Evolutionary conservation across 2,888 invertebrate species (phyloP).

Genomic region (Temnothorax rugatulus): DNA sequence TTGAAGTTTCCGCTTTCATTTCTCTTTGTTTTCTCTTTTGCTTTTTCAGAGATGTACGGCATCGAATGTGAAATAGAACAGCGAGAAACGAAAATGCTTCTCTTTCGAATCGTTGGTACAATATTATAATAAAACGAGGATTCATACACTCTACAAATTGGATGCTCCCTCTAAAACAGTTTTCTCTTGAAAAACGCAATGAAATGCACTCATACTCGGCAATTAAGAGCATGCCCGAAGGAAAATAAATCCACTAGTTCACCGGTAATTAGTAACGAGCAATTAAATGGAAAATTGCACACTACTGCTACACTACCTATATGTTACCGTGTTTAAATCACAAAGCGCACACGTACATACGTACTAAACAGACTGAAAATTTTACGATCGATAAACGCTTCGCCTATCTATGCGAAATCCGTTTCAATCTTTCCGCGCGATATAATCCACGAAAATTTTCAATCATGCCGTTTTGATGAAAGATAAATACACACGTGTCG

Average conservation of each 20-base stretch:
- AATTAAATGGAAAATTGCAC: slow-evolving; percentile 12
- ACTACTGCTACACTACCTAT: neutral
- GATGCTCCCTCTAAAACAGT: neutral
- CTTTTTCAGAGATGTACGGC: neutral
- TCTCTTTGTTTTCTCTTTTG: neutral
- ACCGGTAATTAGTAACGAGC: slow-evolving; percentile 21
- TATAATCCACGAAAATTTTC: slow-evolving; percentile 10
- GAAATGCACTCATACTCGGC: neutral
- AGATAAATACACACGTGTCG: neutral
- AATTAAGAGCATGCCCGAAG: neutral
- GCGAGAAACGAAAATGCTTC: neutral
- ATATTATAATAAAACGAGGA: neutral
- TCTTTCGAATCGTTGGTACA: neutral
- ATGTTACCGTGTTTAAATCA: neutral
- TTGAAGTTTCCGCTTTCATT: neutral
- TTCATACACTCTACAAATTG: neutral
- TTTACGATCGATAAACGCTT: slow-evolving; percentile 7
- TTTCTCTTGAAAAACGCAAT: slow-evolving; percentile 3
- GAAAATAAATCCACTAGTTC: neutral
- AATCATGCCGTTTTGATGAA: slow-evolving; percentile 12
- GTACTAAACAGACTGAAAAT: slow-evolving; percentile 5
- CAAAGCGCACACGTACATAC: neutral
- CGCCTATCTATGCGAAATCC: neutral
- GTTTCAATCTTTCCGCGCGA: slow-evolving; percentile 26
- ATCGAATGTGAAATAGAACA: neutral